Conservation (phyloP, 2,888 invertebrate species). For the Saturnia pavonia region DNA sequence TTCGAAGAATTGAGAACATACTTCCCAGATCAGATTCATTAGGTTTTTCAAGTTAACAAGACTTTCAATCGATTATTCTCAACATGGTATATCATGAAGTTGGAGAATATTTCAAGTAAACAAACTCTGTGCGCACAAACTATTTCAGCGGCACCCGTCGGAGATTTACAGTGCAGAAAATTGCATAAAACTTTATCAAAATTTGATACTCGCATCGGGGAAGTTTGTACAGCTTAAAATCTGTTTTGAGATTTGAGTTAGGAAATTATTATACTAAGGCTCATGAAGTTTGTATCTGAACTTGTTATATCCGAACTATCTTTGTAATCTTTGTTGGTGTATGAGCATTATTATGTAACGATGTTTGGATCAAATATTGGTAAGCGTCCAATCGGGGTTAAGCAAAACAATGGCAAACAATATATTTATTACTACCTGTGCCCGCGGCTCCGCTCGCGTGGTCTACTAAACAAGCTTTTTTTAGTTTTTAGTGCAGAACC, state of each 20-base stretch:
- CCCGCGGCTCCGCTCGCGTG: no score
- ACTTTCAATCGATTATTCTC: background rate
- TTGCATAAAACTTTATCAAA: conserved; percentile 33
- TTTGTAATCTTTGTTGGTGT: background rate
- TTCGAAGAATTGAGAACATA: background rate
- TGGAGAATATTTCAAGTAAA: conserved; percentile 5
- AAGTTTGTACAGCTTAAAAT: conserved; percentile 24
- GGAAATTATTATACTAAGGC: conserved; percentile 17
- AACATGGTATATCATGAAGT: background rate
- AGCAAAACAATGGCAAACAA: no score
- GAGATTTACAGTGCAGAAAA: conserved; percentile 27
- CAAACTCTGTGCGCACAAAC: conserved; percentile 20
- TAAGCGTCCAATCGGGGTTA: background rate
- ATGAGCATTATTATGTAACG: background rate
- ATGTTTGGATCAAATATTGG: background rate
- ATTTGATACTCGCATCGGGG: conserved; percentile 25
- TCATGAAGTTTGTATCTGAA: conserved; percentile 1
- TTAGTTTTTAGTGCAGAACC: no score
- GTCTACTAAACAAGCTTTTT: no score
- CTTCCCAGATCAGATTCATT: background rate
- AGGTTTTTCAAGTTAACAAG: background rate
- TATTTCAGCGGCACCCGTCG: conserved; percentile 26
- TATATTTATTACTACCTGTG: no score
- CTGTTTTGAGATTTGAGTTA: conserved; percentile 19
- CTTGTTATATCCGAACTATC: background rate